These are phyloP conservation scores for Chloroclystis v-ata DNA, from an alignment of 2,888 invertebrate species.

Conservation along the genomic window DNA sequence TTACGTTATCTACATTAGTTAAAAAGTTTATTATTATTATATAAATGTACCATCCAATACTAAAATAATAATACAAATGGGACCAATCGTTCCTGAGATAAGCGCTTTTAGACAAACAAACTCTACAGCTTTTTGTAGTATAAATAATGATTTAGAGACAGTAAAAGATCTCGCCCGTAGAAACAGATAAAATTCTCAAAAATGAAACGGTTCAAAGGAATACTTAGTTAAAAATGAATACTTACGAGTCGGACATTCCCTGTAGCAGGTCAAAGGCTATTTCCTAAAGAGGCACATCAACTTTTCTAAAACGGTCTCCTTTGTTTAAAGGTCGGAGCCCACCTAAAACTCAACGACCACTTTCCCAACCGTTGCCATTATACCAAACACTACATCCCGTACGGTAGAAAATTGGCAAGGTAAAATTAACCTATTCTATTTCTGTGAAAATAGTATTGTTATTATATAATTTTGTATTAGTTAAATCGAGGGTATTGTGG, in stretches of 20 bases:
- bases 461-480: too few species aligned
- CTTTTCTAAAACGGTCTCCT: slow-evolving; percentile 32
- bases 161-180: too few species aligned
- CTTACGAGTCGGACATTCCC: slow-evolving; percentile 17
- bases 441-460: slow-evolving; percentile 55
- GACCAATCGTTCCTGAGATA: too few species aligned
- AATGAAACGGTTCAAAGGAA: slow-evolving; percentile 3
- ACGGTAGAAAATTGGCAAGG: slow-evolving; percentile 31
- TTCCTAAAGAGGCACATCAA: slow-evolving; percentile 30
- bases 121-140: too few species aligned
- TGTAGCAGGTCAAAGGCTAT: slow-evolving; percentile 28
- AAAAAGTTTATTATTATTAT: too few species aligned
- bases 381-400: slow-evolving; percentile 33
- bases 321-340: slow-evolving; percentile 36
- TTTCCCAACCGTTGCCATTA: slow-evolving; percentile 35
- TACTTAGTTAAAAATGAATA: slow-evolving; percentile 20
- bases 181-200: slow-evolving; percentile 6
- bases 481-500: slow-evolving; percentile 46
- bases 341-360: slow-evolving; percentile 39
- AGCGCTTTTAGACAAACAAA: too few species aligned
- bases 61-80: too few species aligned
- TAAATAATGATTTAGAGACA: too few species aligned
- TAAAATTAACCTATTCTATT: slow-evolving; percentile 50
- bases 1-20: too few species aligned
- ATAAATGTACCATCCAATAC: too few species aligned